Evolutionary conservation across 2,113 vertebrate genomes (phyloP), one percentile per base, ranked within the genome.

Genomic region (Ivindomyrus marchei): DNA sequence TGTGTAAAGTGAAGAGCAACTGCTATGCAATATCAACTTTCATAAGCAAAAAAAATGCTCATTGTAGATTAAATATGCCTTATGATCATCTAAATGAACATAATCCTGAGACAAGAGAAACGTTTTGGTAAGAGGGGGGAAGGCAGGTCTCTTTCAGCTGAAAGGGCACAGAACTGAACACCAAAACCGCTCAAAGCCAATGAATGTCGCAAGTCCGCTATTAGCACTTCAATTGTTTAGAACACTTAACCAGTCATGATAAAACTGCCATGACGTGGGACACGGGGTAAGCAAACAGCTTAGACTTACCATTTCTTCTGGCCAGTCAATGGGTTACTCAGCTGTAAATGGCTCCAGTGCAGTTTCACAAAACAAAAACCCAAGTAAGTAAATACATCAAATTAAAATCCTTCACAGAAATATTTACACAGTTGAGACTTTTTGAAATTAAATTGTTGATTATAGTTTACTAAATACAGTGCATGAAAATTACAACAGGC

Each of bases 391-490:
- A 88, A 91, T 91, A 70, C n/a, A 70, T 31, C n/a, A 70, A 70
- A 31, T 31, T 70, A 70, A 70, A 70, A 93, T 94, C 93, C 94
- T 94, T 92, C 90, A 93, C 93, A 94, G 94, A 95, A 95, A 92
- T 93, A 92, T 92, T 93, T 93, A 92, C 91, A 94, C 94, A 94
- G 94, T 90, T 95, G 93, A 96, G 94, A 95, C 93, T 91, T 93
- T 88, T 84, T 52, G 21, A 88, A 88, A 90, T 89, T 94, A 94
- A 95, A 94, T 94, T 94, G 17, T 93, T 74, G 74, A 91, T 94
- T 94, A 93, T 91, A 92, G 92, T 93, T 93, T 94, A 93, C 93
- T 91, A 92, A 93, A 94, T 94, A 95, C 95, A 95, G 95, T 95
- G 95, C 95, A 95, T 94, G 91, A 93, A 93, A 93, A 92, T 92